Base-by-base conservation (phyloP, 2,888 invertebrate genomes). In the Pseudococcus longispinus region DNA sequence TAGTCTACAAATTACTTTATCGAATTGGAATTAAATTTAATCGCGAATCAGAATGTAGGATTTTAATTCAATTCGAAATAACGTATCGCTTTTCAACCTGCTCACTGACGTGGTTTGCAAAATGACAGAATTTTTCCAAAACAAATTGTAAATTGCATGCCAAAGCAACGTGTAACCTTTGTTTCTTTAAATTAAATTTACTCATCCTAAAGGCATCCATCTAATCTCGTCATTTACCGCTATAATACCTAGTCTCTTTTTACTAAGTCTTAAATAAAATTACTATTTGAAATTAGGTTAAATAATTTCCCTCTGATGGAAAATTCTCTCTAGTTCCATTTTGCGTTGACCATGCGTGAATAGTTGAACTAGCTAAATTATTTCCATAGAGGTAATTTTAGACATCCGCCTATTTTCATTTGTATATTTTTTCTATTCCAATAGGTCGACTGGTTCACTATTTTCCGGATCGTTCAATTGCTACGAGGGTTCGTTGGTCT, bases 401-500 rank as follows among this genome's bases (percentile, higher is more conserved):
- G 9, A 37, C 20, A 77, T 32, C 6, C 8, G 55, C 9, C 2
- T 20, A 42, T 82, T 82, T 44, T 20, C 83, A 44, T 44, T 46
- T 83, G 23, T n/a, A 77, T 87, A 29, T 88, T 32, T 70, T 82
- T 55, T 77, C 6, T 60, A 51, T 87, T 87, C 65, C 90, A 90
- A 1, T 91, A 95, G 96, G 96, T 65, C 94, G 94, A 83, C 51
- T 87, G 65, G 87, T 87, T n/a, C 87, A 87, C 20, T 87, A 87
- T 20, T 87, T 87, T 84, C 87, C 87, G 29, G 87, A 87, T 32
- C 83, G 83, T 65, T 87, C 87, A 20, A 83, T 87, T 13, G 87
- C 87, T 44, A 83, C 83, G 29, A 60, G 87, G 23, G 65, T 87
- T 70, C 87, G 87, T 23, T 87, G 65, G 46, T 87, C 87, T 8